Conservation (phyloP, 1,140 invertebrate genomes). For the Apis dorsata region DNA sequence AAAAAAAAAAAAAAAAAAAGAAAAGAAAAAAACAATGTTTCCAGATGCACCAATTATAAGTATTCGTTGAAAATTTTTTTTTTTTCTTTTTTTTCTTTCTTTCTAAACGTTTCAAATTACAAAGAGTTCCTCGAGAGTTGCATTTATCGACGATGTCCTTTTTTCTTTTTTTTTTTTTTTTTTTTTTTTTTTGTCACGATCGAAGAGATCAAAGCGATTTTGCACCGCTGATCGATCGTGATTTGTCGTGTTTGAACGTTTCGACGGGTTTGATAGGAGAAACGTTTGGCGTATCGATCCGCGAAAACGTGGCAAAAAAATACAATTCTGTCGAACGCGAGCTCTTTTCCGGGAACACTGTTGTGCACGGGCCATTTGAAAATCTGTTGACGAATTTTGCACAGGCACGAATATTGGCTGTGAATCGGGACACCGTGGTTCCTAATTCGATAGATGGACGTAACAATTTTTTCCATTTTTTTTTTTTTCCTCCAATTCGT, state of each 20-base stretch:
- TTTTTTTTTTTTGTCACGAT: not conserved
- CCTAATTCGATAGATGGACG: slow-evolving; percentile 22
- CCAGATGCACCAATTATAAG: too few species aligned
- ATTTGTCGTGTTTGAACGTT: slow-evolving; percentile 18
- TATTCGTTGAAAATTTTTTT: too few species aligned
- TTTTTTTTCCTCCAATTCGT: not conserved
- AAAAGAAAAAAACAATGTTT: too few species aligned
- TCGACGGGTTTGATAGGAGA: not conserved
- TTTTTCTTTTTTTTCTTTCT: too few species aligned
- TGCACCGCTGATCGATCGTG: not conserved
- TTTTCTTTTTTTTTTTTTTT: not conserved
- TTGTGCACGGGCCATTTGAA: slow-evolving; percentile 10
- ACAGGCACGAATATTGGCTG: slow-evolving; percentile 1
- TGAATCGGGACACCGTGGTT: slow-evolving; percentile 1
- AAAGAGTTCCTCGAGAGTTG: not conserved
- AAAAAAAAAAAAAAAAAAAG: too few species aligned
- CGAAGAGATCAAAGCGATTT: not conserved
- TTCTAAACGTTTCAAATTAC: not conserved
- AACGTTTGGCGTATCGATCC: slow-evolving; percentile 19
- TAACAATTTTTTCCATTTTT: not conserved
- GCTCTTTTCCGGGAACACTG: slow-evolving; percentile 10
- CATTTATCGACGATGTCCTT: not conserved
- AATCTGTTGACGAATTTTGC: slow-evolving; percentile 27
- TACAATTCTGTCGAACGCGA: slow-evolving; percentile 13
- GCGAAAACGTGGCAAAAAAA: slow-evolving; percentile 9